phyloP scores from a whole-genome alignment of 2,888 invertebrate genomes.

The Drosophila pseudotakahashii region DNA sequence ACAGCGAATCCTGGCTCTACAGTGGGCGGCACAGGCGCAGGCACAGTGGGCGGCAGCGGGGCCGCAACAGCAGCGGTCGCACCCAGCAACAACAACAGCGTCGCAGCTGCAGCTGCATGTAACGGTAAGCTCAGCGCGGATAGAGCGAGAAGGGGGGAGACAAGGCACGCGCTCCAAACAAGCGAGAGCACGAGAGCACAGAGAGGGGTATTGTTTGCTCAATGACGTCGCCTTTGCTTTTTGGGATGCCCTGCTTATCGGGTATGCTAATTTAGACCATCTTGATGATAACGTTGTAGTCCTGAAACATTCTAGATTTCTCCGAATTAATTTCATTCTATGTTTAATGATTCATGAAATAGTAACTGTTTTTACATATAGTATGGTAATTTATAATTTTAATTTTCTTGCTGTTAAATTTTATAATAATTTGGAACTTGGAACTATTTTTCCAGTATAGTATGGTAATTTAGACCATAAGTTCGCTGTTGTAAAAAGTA shows the following conservation, averaged over 20 bases:
- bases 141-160: not conserved
- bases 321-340: too few species aligned
- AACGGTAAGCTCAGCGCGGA: slow-evolving; percentile 71
- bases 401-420: too few species aligned
- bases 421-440: not conserved
- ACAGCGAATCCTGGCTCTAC: slow-evolving; percentile 38
- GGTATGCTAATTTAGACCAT: slow-evolving; percentile 8
- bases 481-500: not conserved
- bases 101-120: slow-evolving; percentile 59
- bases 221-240: slow-evolving; percentile 33
- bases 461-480: not conserved
- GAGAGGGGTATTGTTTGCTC: slow-evolving; percentile 38
- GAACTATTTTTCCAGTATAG: not conserved
- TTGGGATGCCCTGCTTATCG: slow-evolving; percentile 27
- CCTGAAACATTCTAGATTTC: too few species aligned
- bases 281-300: not conserved
- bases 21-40: slow-evolving; percentile 24
- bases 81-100: slow-evolving; percentile 72
- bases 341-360: not conserved
- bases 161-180: slow-evolving; percentile 12
- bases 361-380: not conserved
- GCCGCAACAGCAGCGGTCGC: slow-evolving; percentile 49
- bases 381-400: too few species aligned
- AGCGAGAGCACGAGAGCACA: slow-evolving; percentile 30
- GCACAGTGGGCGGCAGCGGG: slow-evolving; percentile 44